phyloP scores from a whole-genome alignment of 2,797 vertebrate genomes.

The Poliocrania exsul region DNA sequence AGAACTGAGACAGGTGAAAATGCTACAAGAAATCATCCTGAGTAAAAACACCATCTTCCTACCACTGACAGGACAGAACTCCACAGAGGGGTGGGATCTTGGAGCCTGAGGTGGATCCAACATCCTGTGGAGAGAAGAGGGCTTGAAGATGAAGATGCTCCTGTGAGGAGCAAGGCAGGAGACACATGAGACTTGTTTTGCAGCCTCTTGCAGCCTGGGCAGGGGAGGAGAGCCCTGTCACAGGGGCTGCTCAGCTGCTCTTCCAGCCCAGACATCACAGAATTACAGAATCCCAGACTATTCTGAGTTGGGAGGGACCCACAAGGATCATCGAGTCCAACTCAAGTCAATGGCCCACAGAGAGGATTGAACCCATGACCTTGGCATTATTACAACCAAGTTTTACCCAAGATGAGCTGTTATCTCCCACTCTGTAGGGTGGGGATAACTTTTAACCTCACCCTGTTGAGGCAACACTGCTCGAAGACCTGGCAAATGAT shows the following conservation, averaged over 20 bases:
- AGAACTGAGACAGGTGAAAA: not conserved
- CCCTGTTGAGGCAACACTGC: not conserved
- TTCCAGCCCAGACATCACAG: not conserved
- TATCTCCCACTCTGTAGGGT: not conserved
- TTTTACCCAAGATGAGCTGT: not conserved
- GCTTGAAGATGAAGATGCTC: not conserved
- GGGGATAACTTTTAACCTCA: not conserved
- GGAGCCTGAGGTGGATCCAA: not conserved
- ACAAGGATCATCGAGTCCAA: no score
- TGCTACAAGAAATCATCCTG: not conserved
- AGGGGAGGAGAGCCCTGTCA: not conserved
- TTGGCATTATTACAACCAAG: no score
- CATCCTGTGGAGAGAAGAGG: not conserved
- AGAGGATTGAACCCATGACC: no score
- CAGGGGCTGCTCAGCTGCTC: not conserved
- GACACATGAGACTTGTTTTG: accelerated
- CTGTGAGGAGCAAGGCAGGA: not conserved
- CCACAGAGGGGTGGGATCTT: not conserved
- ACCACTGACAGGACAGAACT: not conserved
- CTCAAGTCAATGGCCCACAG: no score
- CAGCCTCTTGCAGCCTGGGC: not conserved
- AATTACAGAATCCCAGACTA: no score
- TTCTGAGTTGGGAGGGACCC: no score
- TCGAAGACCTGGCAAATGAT: not conserved
- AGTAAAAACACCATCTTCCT: not conserved